Percentiles rank a stretch among this genome's conserved stretches.
These are phyloP conservation scores for Sylvicola cinctus DNA, from an alignment of 2,888 invertebrate species.

Conservation along the genomic window DNA sequence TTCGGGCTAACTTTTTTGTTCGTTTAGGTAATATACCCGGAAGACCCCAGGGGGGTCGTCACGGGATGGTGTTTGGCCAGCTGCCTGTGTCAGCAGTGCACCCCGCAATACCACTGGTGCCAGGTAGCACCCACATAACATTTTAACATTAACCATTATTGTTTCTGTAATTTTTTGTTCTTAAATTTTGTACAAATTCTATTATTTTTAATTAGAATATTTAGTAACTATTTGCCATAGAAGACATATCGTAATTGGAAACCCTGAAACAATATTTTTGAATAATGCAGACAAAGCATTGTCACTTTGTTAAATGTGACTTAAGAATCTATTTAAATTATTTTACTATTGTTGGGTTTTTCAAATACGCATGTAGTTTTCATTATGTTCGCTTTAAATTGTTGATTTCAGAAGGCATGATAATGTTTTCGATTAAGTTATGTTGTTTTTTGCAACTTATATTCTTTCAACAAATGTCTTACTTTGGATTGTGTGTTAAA, in stretches of 20 bases:
- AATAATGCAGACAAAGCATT: not conserved
- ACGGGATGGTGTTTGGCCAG: slow-evolving; percentile 41
- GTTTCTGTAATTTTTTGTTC: slow-evolving; percentile 6
- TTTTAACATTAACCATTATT: slow-evolving; percentile 1
- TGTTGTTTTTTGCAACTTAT: not conserved
- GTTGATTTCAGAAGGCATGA: no score
- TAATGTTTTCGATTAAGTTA: not conserved
- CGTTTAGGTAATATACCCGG: slow-evolving; percentile 38
- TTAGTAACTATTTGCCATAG: not conserved
- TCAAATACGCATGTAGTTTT: no score
- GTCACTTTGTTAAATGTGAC: not conserved
- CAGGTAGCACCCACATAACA: slow-evolving; percentile 22
- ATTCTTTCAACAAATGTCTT: not conserved
- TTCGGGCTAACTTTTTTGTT: slow-evolving; percentile 7
- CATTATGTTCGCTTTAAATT: no score
- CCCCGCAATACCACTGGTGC: slow-evolving; percentile 29
- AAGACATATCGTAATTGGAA: not conserved
- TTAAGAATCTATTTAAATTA: no score
- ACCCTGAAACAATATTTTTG: not conserved
- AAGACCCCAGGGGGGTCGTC: slow-evolving; percentile 40
- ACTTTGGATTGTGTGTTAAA: no score
- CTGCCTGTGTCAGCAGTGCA: slow-evolving; percentile 29
- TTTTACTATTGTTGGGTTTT: no score
- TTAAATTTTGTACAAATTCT: slow-evolving; percentile 4
- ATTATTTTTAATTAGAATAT: not conserved